phyloP scores from a whole-genome alignment of 2,113 vertebrate species.

The Peromyscus polionotus region DNA sequence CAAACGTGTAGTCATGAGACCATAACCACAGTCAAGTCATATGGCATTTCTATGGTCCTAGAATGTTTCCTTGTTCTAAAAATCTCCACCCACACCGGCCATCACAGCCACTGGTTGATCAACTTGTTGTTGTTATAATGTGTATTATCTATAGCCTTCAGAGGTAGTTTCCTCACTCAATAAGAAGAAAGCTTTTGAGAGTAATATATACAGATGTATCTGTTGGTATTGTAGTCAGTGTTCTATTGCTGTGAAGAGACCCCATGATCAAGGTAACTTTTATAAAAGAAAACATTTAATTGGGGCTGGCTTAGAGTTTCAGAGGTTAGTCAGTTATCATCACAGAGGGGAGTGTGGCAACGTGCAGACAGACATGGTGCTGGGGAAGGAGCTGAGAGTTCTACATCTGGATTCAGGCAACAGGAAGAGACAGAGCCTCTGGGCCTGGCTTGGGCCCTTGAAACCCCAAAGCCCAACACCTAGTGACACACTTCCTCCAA shows the following conservation, averaged over 20 bases:
- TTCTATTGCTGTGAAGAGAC: neutral
- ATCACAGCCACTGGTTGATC: neutral
- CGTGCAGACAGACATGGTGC: neutral
- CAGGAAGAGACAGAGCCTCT: neutral
- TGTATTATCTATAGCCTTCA: neutral
- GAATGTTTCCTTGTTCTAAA: neutral
- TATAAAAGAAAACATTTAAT: neutral
- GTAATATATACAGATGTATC: neutral
- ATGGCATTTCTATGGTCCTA: neutral
- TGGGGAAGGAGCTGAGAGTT: neutral
- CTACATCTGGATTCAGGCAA: neutral
- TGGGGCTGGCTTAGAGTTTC: neutral
- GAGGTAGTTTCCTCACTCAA: neutral
- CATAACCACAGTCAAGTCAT: neutral
- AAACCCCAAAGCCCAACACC: neutral
- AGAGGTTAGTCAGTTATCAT: neutral
- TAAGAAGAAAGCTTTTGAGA: slow-evolving; percentile 10
- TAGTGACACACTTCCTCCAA: neutral
- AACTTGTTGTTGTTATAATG: neutral
- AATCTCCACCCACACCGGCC: neutral
- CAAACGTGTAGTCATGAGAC: neutral
- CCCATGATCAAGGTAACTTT: neutral
- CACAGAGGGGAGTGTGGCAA: neutral
- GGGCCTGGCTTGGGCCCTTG: neutral
- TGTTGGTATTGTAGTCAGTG: neutral